phyloP scores from a whole-genome alignment of 2,797 vertebrate genomes.

The Acipenser ruthenus region DNA sequence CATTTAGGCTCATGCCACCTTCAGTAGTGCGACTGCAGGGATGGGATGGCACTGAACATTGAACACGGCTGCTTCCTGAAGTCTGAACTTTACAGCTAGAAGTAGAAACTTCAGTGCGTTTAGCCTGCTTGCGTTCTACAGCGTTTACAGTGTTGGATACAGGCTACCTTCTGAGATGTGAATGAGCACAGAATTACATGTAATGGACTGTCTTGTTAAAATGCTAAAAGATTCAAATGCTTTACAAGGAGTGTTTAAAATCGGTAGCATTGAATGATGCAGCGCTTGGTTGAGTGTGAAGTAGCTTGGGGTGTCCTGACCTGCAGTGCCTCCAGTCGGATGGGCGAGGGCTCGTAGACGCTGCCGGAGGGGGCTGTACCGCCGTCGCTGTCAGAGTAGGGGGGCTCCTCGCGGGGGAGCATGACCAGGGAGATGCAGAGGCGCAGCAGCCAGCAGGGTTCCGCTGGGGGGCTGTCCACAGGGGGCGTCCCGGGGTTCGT shows the following conservation, averaged over 20 bases:
- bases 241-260: no score
- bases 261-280: no score
- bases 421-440: slow-evolving; percentile 70
- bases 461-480: background rate
- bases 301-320: slow-evolving; percentile 40
- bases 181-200: no score
- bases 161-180: no score
- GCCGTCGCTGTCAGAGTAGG: slow-evolving; percentile 65
- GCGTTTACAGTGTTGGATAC: no score
- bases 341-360: slow-evolving; percentile 75
- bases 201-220: no score
- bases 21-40: no score
- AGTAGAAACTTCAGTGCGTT: no score
- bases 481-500: slow-evolving; percentile 35
- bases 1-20: background rate
- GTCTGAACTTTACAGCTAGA: no score
- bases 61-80: background rate
- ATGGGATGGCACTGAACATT: background rate
- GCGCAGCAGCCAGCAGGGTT: slow-evolving; percentile 75
- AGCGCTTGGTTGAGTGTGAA: no score
- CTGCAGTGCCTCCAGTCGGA: slow-evolving; percentile 87
- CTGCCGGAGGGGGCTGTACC: slow-evolving; percentile 18
- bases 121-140: no score
- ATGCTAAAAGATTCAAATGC: no score
- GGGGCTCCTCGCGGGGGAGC: slow-evolving; percentile 68